Conservation (phyloP, 2,888 invertebrate species). For the Bugula neritina region DNA sequence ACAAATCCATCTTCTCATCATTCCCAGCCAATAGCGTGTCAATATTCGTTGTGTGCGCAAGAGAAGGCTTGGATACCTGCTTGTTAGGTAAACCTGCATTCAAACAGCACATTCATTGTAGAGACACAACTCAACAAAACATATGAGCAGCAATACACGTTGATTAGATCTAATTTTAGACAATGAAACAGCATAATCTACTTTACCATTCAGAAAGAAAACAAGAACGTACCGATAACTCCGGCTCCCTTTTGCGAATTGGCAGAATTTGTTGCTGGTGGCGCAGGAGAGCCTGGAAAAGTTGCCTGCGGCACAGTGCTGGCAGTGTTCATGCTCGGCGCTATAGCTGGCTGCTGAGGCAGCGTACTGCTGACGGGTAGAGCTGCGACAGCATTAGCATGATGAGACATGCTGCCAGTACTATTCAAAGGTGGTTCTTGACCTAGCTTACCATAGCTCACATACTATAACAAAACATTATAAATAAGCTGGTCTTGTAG, state of each 20-base stretch:
- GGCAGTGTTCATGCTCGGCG: conserved; percentile 35
- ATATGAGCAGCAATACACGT: too few relatives aligned
- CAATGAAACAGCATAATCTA: too few relatives aligned
- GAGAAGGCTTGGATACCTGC: conserved; percentile 64
- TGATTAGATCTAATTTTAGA: too few relatives aligned
- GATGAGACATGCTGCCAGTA: conserved; percentile 29
- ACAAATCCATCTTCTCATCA: conserved; percentile 67
- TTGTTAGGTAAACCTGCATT: conserved; percentile 29
- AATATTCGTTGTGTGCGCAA: conserved; percentile 94
- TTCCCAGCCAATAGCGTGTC: conserved; percentile 88
- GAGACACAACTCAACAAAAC: too few relatives aligned
- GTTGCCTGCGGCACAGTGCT: conserved; percentile 18
- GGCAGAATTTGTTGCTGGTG: conserved; percentile 28
- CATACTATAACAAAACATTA: conserved; percentile 60
- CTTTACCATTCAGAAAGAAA: too few relatives aligned
- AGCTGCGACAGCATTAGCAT: conserved; percentile 29
- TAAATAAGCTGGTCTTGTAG: too few relatives aligned
- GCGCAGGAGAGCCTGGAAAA: conserved; percentile 28
- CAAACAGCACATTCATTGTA: too few relatives aligned
- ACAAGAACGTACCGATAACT: background rate
- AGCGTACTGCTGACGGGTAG: conserved; percentile 26
- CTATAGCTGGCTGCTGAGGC: conserved; percentile 30
- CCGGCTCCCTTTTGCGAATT: conserved; percentile 26
- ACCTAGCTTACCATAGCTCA: conserved; percentile 82
- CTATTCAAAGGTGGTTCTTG: conserved; percentile 80